Base-by-base conservation (phyloP, 2,797 vertebrate genomes). In the Argya squamiceps region DNA sequence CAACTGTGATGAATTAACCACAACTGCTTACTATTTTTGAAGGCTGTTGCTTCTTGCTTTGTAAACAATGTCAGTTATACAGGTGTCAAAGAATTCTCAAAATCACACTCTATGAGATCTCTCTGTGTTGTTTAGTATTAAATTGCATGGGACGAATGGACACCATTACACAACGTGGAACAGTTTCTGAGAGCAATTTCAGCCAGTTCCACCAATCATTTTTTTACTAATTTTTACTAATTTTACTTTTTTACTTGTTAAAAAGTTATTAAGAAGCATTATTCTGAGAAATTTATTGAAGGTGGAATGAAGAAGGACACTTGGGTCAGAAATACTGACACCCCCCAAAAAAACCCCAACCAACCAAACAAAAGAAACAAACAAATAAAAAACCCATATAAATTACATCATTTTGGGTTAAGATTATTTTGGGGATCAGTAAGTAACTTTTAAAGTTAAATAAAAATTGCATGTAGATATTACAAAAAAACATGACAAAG, bases 351-450 rank as follows among this genome's bases (percentile, higher is more conserved):
- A 47, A 49, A 37, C 10, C 37, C 4, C 12, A 37, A 39, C 2
- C 29, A 41, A 50, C 8, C 10, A 26, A 53, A 44, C 43, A 44
- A 44, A 44, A 7, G 9, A 43, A 43, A 20, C 20, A 53, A 53
- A 8, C 74, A 53, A 64, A 43, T 27, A 23, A 21, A 36, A 37
- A 9, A 5, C 2, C 10, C 1, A 0, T 37, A 59, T 19, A 59
- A 78, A 88, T 83, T 32, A 59, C 24, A 85, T 34, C 15, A 16
- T 9, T 79, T 34, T 1, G 2, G 18, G 5, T 44, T 79, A 71
- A 73, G 14, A 85, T 47, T 60, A 23, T 60, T 70, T 77, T 52
- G 11, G 6, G 12, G 9, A 71, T 71, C 16, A 47, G 15, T 56
- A 53, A 74, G 20, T 46, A 67, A 78, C 14, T 70, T 70, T 4